Evolutionary conservation across 1,140 invertebrate genomes (phyloP), one percentile per base, ranked within the genome.

Genomic region (Sinella curviseta): DNA sequence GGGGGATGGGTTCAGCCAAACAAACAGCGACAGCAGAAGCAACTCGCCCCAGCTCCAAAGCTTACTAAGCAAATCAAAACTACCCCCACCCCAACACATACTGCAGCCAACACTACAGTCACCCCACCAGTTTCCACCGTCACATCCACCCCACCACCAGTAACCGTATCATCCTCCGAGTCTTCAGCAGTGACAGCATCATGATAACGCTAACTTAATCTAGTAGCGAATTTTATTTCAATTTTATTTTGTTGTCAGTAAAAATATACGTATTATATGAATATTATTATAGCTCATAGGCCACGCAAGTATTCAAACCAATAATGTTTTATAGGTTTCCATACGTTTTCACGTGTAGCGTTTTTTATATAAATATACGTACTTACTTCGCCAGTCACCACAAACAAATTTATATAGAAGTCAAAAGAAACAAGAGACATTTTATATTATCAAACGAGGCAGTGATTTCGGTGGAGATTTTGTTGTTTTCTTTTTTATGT

Each of bases 1-100:
- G 94, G 94, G 20, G 95, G 95, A 2, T 98, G 93, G 92, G 89
- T 91, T 16, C 89, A 91, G 3, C 92, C 93, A n/a, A 91, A 84
- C 81, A 73, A 35, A 34, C 74, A 4, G 82, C 74, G 26, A 82
- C 82, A n/a, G n/a, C 54, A 85, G 82, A 74, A 84, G 39, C 39
- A 60, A 60, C 3, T 60, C 14, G 39, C 39, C 24, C 24, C 57
- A 60, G 12, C 57, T n/a, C 57, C 57, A 16, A 60, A 60, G 24
- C 57, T 60, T 26, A 60, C 39, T 20, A 60, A 60, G 12, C 57
- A 60, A 4, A 60, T 20, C 39, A 60, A 60, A 60, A 60, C 24
- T n/a, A 60, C 57, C 57, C 57, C 57, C 14, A 60, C 57, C 24
- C 24, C 57, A 14, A 60, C 57, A 60, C 57, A 12, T n/a, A 60